A percentile compares a stretch with the other conserved stretches of the same genome.
These are phyloP conservation scores for Xiphophorus maculatus DNA, from an alignment of 2,113 vertebrate genomes.

Conservation along the genomic window DNA sequence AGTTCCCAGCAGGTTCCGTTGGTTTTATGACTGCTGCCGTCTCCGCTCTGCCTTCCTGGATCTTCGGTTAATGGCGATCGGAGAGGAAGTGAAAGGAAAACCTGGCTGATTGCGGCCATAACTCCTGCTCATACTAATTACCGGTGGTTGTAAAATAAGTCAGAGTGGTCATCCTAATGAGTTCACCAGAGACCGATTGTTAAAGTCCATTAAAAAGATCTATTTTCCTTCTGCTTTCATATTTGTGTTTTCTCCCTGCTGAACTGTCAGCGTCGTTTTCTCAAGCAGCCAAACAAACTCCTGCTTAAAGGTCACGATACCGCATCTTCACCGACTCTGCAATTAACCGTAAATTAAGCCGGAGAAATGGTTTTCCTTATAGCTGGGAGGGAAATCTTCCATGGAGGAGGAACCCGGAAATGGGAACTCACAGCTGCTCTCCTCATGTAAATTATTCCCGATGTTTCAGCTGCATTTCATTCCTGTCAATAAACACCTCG, in stretches of 20 bases:
- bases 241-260: slow-evolving; percentile 64
- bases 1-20: slow-evolving; percentile 82
- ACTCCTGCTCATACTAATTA: slow-evolving; percentile 84
- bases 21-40: slow-evolving; percentile 76
- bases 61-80: slow-evolving; percentile 73
- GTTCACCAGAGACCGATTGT: slow-evolving; percentile 81
- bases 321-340: slow-evolving; percentile 39
- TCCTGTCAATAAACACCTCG: not conserved
- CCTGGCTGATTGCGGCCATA: slow-evolving; percentile 80
- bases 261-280: slow-evolving; percentile 60
- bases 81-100: slow-evolving; percentile 76
- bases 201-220: slow-evolving; percentile 82
- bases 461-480: not conserved
- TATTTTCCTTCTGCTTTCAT: slow-evolving; percentile 71
- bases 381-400: not conserved
- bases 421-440: not conserved
- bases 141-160: slow-evolving; percentile 83
- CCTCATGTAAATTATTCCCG: not conserved
- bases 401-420: not conserved
- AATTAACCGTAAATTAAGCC: slow-evolving; percentile 62
- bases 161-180: slow-evolving; percentile 83
- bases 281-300: slow-evolving; percentile 72
- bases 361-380: not conserved
- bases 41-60: slow-evolving; percentile 75
- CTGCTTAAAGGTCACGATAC: slow-evolving; percentile 75